Conservation (phyloP, 2,888 invertebrate genomes). For the Netelia virgata region DNA sequence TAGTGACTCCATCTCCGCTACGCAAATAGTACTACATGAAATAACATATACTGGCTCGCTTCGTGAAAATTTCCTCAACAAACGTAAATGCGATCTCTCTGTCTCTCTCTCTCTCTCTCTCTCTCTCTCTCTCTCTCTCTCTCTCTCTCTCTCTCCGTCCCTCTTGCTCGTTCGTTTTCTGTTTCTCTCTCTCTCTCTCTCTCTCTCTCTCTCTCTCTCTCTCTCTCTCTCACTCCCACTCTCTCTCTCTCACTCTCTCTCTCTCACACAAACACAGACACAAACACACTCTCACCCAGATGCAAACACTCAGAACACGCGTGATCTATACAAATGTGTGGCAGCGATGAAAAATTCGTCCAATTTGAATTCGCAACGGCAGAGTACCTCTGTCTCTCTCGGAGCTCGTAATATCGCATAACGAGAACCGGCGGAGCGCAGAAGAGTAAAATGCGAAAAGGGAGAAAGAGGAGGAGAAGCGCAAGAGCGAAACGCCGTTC, state of each 20-base stretch:
- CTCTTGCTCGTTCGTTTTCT: not conserved
- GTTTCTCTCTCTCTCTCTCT: not conserved
- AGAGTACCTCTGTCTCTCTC: conserved; percentile 14
- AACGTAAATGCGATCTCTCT: not conserved
- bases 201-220: not conserved
- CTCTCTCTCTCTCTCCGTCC: not conserved
- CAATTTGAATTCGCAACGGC: conserved; percentile 62
- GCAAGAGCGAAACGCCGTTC: conserved; percentile 12
- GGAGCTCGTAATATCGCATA: conserved; percentile 33
- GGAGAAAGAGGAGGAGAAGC: conserved; percentile 18
- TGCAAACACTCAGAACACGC: conserved; percentile 1
- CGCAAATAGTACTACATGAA: not conserved
- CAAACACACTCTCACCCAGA: not conserved
- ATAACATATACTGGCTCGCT: conserved; percentile 39
- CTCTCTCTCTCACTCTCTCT: not conserved
- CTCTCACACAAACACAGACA: not conserved
- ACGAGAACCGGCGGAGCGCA: conserved; percentile 18
- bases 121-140: not conserved
- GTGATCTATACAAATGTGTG: conserved; percentile 52
- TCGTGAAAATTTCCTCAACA: conserved; percentile 15
- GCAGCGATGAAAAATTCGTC: conserved; percentile 49
- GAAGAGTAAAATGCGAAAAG: conserved; percentile 20
- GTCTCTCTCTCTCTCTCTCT: not conserved
- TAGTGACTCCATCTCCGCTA: not conserved
- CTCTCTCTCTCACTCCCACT: not conserved